Base-by-base conservation (phyloP, 2,797 vertebrate species). In the Dipus sagitta region DNA sequence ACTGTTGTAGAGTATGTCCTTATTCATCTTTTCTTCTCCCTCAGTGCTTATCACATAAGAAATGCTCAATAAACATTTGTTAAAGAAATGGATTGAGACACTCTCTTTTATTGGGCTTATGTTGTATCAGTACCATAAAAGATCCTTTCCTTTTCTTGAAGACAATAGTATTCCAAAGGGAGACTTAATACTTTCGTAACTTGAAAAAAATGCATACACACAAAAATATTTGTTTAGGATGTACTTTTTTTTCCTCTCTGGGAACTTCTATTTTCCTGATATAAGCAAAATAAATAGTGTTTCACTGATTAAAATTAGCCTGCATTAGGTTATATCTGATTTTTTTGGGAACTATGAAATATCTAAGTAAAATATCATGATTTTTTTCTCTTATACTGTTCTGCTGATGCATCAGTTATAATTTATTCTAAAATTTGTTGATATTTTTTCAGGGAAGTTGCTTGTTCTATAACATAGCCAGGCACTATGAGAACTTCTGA, bases 121-220 rank as follows among this genome's bases (percentile, higher is more conserved):
- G 72, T 91, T 82, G 17, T 93, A 90, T 96, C 15, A 11, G 75
- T n/a, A 30, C 20, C 60, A 71, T 76, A 82, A 82, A 93, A 72
- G 6, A 58, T 30, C n/a, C 52, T 76, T 67, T 32, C 12, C n/a
- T 72, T 64, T 67, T 23, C 64, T 90, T 42, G 64, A 88, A 93
- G 64, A 94, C 15, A 85, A 82, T 60, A 76, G n/a, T 82, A 77
- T 88, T 94, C 91, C 47, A 90, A 95, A 92, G 64, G 86, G 81
- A 93, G 71, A 92, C 79, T 85, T 92, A 86, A 94, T 94, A 86
- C 90, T 90, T 96, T 90, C 77, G 23, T 90, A 78, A 94, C 42
- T 93, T 86, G 67, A 67, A 84, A 94, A 96, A 74, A 86, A 74
- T 38, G 38, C 58, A 81, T 42, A 47, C 42, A 38, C 11, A 28